Evolutionary conservation across 2,113 vertebrate genomes (phyloP).

Genomic region (Pteropus alecto): DNA sequence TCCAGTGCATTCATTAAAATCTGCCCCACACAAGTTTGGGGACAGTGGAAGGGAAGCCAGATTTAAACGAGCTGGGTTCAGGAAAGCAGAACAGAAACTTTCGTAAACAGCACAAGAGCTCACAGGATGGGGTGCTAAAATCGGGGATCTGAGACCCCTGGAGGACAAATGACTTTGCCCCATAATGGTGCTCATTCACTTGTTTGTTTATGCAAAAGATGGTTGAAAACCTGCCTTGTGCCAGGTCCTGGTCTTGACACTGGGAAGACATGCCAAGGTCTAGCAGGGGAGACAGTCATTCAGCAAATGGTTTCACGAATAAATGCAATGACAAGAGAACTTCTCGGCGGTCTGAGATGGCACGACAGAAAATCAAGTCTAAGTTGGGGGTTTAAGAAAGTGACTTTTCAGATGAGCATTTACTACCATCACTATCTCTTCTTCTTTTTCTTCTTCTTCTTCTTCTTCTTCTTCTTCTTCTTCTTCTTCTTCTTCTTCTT

Average conservation of each 20-base stretch:
- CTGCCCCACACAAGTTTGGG: not conserved
- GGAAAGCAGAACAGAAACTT: not conserved
- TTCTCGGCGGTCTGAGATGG: not conserved
- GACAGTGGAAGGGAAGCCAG: not conserved
- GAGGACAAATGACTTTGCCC: not conserved
- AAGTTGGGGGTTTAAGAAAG: not conserved
- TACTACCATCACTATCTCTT: not conserved
- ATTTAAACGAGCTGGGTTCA: not conserved
- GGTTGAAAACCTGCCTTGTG: not conserved
- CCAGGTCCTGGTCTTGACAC: not conserved
- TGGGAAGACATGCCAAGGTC: not conserved
- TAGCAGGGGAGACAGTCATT: not conserved
- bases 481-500: not conserved
- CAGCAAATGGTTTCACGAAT: not conserved
- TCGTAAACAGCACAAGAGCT: not conserved
- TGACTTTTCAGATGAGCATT: not conserved
- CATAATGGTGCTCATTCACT: not conserved
- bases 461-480: too few species aligned
- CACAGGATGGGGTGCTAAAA: not conserved
- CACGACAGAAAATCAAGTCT: not conserved
- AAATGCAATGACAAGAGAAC: not conserved
- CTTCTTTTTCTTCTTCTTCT: not conserved
- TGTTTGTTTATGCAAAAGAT: not conserved
- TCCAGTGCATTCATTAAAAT: not conserved
- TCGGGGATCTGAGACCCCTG: not conserved